Evolutionary conservation across 2,113 vertebrate genomes (phyloP), one percentile per base, ranked within the genome.

Genomic region (Isichthys henryi): DNA sequence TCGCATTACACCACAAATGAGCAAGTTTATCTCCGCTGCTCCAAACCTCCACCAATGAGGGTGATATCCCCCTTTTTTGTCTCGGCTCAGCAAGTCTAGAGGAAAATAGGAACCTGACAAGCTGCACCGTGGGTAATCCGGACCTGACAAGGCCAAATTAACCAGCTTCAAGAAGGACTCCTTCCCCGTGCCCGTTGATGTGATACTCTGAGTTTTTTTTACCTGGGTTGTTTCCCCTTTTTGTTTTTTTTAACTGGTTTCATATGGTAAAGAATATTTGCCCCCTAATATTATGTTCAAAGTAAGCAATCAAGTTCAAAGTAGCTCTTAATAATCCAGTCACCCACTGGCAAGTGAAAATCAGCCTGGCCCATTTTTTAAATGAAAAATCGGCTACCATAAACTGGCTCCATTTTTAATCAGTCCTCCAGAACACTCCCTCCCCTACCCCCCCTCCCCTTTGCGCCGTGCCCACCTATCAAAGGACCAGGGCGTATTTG

Each of bases 401-500:
- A 88, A 92, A 91, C 89, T 50, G 70, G 88, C 91, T 91, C 39
- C 15, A 35, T 88, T 91, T 90, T 91, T 90, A 93, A 91, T 90
- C 90, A 88, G 84, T 90, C 80, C 83, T 86, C 83, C 84, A 88
- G 74, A 86, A 88, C 58, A 87, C 46, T 2, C 39, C 39, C 39
- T 39, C 8, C 31, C 3, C 58, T 43, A 11, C 8, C 2, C 23
- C n/a, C 15, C 46, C 48, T 15, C 31, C n/a, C 27, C 74, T 9
- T 3, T 80, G 8, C 19, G 2, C 88, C 21, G 23, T 89, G 82
- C 86, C 82, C 70, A 13, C 89, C 10, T 88, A 92, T 89, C 86
- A 90, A 87, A 84, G 88, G 87, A 86, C 91, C 7, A 21, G 23
- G 49, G 77, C 52, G 9, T 43, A n/a, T n/a, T 48, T 77, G 82